These are phyloP conservation scores for Synergus japonicus DNA, from an alignment of 2,888 invertebrate genomes.

Conservation along the genomic window DNA sequence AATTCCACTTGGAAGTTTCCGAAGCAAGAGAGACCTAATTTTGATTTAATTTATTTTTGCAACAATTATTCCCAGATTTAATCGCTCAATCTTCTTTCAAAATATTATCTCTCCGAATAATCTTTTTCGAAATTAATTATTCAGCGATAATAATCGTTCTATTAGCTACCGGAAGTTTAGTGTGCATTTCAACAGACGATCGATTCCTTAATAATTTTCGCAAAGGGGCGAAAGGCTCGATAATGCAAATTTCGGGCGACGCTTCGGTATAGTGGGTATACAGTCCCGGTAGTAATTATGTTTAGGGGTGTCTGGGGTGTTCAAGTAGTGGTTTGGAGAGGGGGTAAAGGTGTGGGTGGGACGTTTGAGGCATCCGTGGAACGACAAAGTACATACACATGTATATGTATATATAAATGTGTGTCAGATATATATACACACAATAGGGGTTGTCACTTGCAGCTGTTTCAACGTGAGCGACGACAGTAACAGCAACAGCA, in stretches of 20 bases:
- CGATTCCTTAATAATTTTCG: conserved; percentile 64
- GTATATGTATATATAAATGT: background rate
- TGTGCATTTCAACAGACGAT: conserved; percentile 53
- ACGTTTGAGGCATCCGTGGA: conserved; percentile 22
- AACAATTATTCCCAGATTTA: background rate
- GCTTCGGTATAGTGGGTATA: conserved; percentile 54
- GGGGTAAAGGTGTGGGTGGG: conserved; percentile 44
- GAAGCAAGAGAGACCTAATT: background rate
- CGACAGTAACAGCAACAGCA: conserved; percentile 61
- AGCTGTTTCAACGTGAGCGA: conserved; percentile 64
- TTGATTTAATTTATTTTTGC: background rate
- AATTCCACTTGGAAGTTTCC: background rate
- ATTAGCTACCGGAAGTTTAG: conserved; percentile 31
- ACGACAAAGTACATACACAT: background rate
- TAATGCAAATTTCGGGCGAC: conserved; percentile 65
- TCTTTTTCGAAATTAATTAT: conserved; percentile 28
- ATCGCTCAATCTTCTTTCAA: background rate
- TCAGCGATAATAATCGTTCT: conserved; percentile 37
- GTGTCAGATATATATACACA: conserved; percentile 51
- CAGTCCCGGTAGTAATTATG: conserved; percentile 64
- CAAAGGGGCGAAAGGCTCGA: conserved; percentile 56
- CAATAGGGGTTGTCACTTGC: conserved; percentile 68
- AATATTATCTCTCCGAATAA: background rate
- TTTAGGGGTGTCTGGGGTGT: conserved; percentile 48
- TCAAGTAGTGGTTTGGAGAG: conserved; percentile 41